phyloP scores from a whole-genome alignment of 2,113 vertebrate genomes.

The Atherinomorus stipes region DNA sequence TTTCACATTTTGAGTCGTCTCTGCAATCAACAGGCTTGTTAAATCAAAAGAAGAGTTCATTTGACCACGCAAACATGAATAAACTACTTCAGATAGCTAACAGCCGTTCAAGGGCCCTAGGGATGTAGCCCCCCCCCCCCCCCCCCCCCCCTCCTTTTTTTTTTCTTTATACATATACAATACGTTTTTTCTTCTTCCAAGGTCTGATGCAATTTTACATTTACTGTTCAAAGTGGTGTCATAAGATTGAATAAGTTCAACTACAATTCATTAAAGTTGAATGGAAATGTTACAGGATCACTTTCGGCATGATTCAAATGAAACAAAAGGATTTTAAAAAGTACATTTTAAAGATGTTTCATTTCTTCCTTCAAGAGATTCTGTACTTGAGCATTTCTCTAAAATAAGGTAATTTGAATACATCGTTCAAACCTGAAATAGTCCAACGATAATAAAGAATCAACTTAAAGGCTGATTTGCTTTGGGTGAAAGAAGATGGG shows the following conservation, averaged over 20 bases:
- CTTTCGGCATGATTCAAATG: constrained; percentile 2
- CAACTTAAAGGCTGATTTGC: constrained; percentile 16
- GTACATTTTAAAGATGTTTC: not conserved
- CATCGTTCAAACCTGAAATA: not conserved
- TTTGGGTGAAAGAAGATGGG: constrained; percentile 11
- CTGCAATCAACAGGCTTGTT: constrained; percentile 48
- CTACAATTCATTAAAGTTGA: constrained; percentile 48
- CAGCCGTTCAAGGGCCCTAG: constrained; percentile 47
- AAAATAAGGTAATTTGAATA: not conserved
- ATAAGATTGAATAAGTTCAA: constrained; percentile 25
- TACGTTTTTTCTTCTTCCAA: constrained; percentile 33
- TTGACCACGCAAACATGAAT: constrained; percentile 44
- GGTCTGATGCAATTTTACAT: constrained; percentile 40
- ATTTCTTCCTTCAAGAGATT: not conserved
- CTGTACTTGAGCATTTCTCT: too few relatives aligned
- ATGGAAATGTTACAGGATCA: constrained; percentile 4
- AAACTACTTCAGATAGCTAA: constrained; percentile 34
- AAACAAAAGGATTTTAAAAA: not conserved
- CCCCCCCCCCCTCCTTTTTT: constrained; percentile 2
- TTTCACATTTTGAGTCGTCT: constrained; percentile 34
- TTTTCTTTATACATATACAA: constrained; percentile 37
- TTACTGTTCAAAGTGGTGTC: constrained; percentile 50
- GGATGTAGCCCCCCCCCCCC: constrained; percentile 35
- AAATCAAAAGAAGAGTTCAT: constrained; percentile 58
- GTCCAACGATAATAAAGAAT: not conserved